These are phyloP conservation scores for Ganaspis sp. DNA, from an alignment of 1,140 invertebrate genomes.

Conservation along the genomic window DNA sequence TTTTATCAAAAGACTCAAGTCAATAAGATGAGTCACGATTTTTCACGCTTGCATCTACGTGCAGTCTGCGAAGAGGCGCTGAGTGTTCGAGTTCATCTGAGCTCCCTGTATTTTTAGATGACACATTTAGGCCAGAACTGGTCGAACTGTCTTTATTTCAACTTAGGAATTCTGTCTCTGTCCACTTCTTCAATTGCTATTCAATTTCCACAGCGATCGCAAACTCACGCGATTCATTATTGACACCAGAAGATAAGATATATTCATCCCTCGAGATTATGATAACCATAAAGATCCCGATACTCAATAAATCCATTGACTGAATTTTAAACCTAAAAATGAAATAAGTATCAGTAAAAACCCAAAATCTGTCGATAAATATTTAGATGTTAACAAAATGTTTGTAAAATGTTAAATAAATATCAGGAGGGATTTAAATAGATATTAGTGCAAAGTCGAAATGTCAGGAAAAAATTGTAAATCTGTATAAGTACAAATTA, in stretches of 20 bases:
- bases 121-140: conserved; percentile 70
- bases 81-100: conserved; percentile 37
- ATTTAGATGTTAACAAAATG: too few relatives aligned
- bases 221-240: conserved; percentile 39
- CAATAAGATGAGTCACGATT: conserved; percentile 29
- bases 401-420: too few relatives aligned
- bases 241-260: conserved; percentile 46
- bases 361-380: too few relatives aligned
- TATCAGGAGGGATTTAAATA: too few relatives aligned
- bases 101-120: conserved; percentile 71
- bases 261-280: background rate
- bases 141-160: conserved; percentile 67
- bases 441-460: too few relatives aligned
- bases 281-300: background rate
- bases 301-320: background rate
- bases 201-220: background rate
- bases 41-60: conserved; percentile 25
- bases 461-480: too few relatives aligned
- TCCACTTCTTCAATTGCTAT: background rate
- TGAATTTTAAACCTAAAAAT: background rate
- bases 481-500: too few relatives aligned
- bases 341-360: too few relatives aligned
- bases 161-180: conserved; percentile 36
- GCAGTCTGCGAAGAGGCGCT: conserved; percentile 14
- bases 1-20: conserved; percentile 2